phyloP scores from a whole-genome alignment of 2,888 invertebrate genomes.

The Schrankia costaestrigalis region DNA sequence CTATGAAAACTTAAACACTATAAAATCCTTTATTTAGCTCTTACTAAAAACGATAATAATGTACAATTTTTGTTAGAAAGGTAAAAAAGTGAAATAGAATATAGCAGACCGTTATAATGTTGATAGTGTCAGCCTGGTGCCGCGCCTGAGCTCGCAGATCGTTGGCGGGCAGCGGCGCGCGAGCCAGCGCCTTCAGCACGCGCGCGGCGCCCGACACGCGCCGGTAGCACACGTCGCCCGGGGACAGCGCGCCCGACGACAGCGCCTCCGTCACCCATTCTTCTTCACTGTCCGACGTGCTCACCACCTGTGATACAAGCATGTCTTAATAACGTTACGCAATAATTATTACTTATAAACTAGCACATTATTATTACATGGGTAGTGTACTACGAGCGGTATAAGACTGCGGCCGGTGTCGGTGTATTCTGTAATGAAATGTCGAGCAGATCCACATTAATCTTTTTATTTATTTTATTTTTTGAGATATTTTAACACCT shows the following conservation, averaged over 20 bases:
- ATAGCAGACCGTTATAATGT: conserved; percentile 32
- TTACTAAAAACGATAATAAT: background rate
- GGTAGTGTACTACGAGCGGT: too few relatives aligned
- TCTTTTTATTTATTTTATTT: too few relatives aligned
- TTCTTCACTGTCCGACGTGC: conserved; percentile 30
- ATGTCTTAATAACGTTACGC: background rate
- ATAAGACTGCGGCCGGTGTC: too few relatives aligned
- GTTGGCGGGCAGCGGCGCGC: conserved; percentile 25
- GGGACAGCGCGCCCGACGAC: conserved; percentile 50
- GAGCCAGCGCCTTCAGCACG: conserved; percentile 48
- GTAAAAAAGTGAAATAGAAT: background rate
- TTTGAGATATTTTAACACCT: too few relatives aligned
- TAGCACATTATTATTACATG: too few relatives aligned
- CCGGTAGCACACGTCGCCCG: conserved; percentile 62
- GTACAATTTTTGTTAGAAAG: background rate
- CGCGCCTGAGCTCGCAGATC: conserved; percentile 19
- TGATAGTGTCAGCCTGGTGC: conserved; percentile 21
- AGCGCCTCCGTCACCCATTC: conserved; percentile 46
- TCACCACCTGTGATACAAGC: conserved; percentile 39
- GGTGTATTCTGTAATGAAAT: too few relatives aligned
- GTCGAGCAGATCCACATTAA: too few relatives aligned
- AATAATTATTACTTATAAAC: too few relatives aligned
- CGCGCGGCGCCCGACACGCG: conserved; percentile 51
- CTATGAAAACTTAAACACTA: too few relatives aligned
- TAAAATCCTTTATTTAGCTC: too few relatives aligned